Base-by-base conservation (phyloP, 2,113 vertebrate species). In the Mellivora capensis region DNA sequence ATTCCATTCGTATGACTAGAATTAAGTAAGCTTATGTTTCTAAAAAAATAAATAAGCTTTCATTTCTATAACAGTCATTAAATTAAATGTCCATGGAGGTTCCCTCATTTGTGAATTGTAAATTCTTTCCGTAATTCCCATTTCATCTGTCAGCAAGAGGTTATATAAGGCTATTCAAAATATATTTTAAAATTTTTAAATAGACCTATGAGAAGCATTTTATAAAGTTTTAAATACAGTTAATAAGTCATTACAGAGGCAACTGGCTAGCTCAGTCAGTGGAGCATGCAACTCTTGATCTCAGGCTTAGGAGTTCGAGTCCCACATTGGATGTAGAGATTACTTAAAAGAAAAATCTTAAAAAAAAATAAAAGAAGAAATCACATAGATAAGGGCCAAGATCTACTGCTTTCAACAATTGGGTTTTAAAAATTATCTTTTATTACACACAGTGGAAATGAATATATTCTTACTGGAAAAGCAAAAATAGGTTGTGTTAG, bases 101-200 rank as follows among this genome's bases (percentile, higher is more conserved):
- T 91, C 93, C n/a, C 49, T 5, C 44, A 27, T 80, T 90, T 92
- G 34, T 86, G 59, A 95, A 47, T 91, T 86, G 4, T 93, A 87
- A 80, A 92, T 84, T 90, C n/a, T 96, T 91, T 37, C 42, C 8
- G 4, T 90, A 87, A 96, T 96, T 93, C n/a, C 47, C n/a, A 62
- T 90, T 85, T 34, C 13, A 61, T 88, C 72, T 96, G n/a, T 64
- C 59, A 86, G 7, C 21, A 95, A 39, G 37, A 91, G 42, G 17
- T 62, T 87, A 49, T 57, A 31, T 76, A 42, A 80, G 79, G 49
- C n/a, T 83, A 42, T 74, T 92, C 7, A 83, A 76, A 80, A 34
- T 91, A 79, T 62, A 71, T 34, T 15, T 15, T 25, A 17, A 84
- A 34, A 64, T 4, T 61, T 95, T 84, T 85, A 91, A 87, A 90